Base-by-base conservation (phyloP, 2,888 invertebrate species). In the Andrena camellia region DNA sequence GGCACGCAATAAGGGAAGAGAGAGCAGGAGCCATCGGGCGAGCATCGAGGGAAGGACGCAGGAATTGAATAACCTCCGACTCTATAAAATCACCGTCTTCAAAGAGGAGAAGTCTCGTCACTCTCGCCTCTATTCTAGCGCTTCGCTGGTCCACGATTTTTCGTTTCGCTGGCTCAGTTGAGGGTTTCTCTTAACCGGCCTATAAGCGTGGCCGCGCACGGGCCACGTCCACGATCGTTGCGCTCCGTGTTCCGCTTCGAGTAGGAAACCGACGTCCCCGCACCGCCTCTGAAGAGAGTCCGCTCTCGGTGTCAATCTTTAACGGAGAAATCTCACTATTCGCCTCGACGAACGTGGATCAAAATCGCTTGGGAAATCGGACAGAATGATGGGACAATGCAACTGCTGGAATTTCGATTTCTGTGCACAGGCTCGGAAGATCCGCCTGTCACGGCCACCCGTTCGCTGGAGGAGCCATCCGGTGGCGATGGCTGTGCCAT, bases 21-120 rank as follows among this genome's bases (percentile, higher is more conserved):
- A 7, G 33, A 42, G 50, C 71, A 71, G 66, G 42, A 23, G 31
- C 23, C 29, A 54, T 48, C 60, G n/a, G 78, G 59, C 2, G 33
- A 54, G 54, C 26, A 52, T 2, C 10, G 4, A 13, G 20, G 42
- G 33, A 42, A 42, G 4, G 75, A 17, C 42, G 17, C 42, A n/a
- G 78, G 78, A 78, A 78, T 75, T 75, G 76, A 76, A 26, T 3
- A 63, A 74, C 67, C 23, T 78, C 26, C 23, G 23, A 42, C 5
- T 50, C 2, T 35, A 8, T 60, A 33, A 20, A 59, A 26, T 2
- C 59, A 50, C 31, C 6, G 20, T 42, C 17, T 23, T 48, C 31
- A 31, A 10, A 8, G 33, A 54, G 4, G n/a, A 1, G n/a, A 57
- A 23, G 20, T 35, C 60, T 1, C 1, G 5, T 23, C 23, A 17